Base-by-base conservation (phyloP, 1,140 invertebrate species). In the Eurosta solidaginis region DNA sequence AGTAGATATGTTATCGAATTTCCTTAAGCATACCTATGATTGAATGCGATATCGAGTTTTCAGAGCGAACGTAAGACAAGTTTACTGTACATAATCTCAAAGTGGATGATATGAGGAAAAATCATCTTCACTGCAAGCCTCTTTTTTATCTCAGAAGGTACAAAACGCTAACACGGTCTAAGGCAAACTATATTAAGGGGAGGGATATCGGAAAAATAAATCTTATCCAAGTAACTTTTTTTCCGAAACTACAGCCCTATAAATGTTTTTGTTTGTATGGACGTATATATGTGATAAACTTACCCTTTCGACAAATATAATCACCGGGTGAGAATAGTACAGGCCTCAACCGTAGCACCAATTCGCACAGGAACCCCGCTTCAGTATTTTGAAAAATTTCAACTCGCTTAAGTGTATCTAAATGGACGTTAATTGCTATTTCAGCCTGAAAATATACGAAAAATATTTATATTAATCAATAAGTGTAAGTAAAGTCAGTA, bases 341-440 rank as follows among this genome's bases (percentile, higher is more conserved):
- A 44, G 97, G 97, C 82, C 96, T 91, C 78, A 99, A 90, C 86
- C 96, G 91, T 49, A 99, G 91, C 77, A 99, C 98, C 78, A 99
- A 91, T 89, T 99, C 97, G 89, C 97, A 98, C 27, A 99, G 92
- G 91, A 99, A 99, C 36, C 98, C 97, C 44, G 97, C 97, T 89
- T 99, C 98, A 3, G 98, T 99, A 88, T 98, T 98, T 90, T 99
- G 98, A 90, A 99, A 99, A 85, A 99, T 99, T 89, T 99, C 97
- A 82, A 99, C 97, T 86, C 97, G 92, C 90, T 97, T 98, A 85
- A 99, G 89, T 47, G 97, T 99, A 90, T 99, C 97, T 89, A 99
- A 91, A 89, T 99, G 97, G 79, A 99, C 97, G 90, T 99, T 98
- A 89, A 99, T 99, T 80, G 97, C 97, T 82, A 99, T 99, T 90